phyloP scores from a whole-genome alignment of 2,113 vertebrate species.

The Taxidea taxus region DNA sequence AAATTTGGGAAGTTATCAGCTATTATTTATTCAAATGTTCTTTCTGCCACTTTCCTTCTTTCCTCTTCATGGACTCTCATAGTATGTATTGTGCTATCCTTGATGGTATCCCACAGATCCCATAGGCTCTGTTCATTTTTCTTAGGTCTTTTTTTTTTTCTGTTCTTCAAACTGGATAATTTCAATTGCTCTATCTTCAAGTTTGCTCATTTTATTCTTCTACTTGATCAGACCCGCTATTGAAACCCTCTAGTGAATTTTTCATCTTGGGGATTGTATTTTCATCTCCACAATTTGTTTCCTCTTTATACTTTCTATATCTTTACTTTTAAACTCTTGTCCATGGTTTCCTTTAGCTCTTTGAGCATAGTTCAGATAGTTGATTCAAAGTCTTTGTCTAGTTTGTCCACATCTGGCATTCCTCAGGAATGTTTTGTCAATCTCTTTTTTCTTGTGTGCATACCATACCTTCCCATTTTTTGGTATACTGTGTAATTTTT shows the following conservation, averaged over 20 bases:
- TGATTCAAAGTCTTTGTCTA: not conserved
- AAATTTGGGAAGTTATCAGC: not conserved
- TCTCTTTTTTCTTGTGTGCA: not conserved
- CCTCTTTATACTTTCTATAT: not conserved
- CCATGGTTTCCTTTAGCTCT: not conserved
- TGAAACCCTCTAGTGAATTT: not conserved
- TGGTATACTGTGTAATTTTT: not conserved
- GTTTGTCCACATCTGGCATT: not conserved
- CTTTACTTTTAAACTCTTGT: not conserved
- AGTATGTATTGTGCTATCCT: not conserved
- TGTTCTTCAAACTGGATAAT: not conserved
- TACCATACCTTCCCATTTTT: not conserved
- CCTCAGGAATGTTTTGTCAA: not conserved
- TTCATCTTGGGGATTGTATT: not conserved
- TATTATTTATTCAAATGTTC: not conserved
- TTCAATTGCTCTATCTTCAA: not conserved
- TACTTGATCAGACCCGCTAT: not conserved
- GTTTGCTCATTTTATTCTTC: not conserved
- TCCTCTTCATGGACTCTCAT: not conserved
- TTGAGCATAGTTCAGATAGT: not conserved
- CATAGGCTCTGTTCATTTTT: not conserved
- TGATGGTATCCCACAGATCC: not conserved
- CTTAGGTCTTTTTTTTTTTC: not conserved
- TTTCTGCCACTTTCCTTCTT: not conserved
- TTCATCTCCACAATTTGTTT: not conserved